Evolutionary conservation across 2,888 invertebrate species (phyloP).

Genomic region (Bembecia ichneumoniformis): DNA sequence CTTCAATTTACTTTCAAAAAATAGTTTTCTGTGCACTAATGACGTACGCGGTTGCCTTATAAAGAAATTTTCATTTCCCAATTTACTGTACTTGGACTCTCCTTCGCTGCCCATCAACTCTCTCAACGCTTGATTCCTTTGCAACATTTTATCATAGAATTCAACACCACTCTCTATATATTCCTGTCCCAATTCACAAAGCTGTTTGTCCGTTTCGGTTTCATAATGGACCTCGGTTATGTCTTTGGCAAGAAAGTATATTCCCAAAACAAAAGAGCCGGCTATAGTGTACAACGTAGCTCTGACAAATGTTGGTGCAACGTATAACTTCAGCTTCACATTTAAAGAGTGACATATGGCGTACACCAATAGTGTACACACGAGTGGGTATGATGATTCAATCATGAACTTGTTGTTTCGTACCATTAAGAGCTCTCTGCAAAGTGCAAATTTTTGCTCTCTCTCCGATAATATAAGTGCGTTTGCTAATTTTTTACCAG

Average conservation of each 20-base stretch:
- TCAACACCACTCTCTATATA: constrained; percentile 81
- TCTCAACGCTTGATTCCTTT: constrained; percentile 81
- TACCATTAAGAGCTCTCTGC: constrained; percentile 78
- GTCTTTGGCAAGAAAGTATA: constrained; percentile 78
- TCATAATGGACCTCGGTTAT: constrained; percentile 76
- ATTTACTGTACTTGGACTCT: constrained; percentile 72
- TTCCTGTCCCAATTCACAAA: constrained; percentile 73
- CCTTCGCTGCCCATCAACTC: constrained; percentile 76
- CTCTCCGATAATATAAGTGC: constrained; percentile 82
- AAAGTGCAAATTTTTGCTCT: constrained; percentile 86
- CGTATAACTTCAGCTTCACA: constrained; percentile 64
- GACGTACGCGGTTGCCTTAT: constrained; percentile 77
- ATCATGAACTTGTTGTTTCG: constrained; percentile 72
- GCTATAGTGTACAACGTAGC: constrained; percentile 66
- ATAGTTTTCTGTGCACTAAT: constrained; percentile 75
- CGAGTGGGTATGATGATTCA: constrained; percentile 68
- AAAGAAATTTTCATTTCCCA: constrained; percentile 79
- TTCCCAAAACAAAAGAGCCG: constrained; percentile 68
- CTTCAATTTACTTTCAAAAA: constrained; percentile 72
- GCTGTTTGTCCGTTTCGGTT: constrained; percentile 71
- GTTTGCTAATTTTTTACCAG: constrained; percentile 74
- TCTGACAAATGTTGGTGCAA: constrained; percentile 60
- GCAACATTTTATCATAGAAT: constrained; percentile 80
- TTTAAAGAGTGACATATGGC: constrained; percentile 67
- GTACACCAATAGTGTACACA: constrained; percentile 64